Evolutionary conservation across 30 jellyfish, hydroid and myxozoan species (phyloP), one percentile per base, ranked within the genome.

Genomic region (Cassiopea xamachana): DNA sequence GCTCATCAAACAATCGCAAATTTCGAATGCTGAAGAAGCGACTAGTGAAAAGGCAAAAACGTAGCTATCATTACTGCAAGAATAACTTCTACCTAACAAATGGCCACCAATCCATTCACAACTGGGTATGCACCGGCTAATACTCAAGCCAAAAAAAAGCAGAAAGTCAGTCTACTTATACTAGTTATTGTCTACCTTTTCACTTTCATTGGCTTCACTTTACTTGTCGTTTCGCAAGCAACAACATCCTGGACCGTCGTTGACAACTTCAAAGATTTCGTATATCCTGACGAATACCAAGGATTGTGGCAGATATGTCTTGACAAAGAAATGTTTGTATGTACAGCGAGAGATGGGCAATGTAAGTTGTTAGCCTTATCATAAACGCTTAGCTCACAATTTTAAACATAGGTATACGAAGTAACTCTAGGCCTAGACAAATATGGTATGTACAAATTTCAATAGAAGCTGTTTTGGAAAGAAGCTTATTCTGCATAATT

Each of bases 211-310:
- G 97, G 93, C 61, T 79, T 84, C 83, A 77, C 92, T 18, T 86
- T 91, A 82, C 62, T 84, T 71, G 94, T 91, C 88, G 86, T 91
- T n/a, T 73, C 93, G 70, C 97, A 84, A 73, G 89, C 93, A 46
- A 91, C 97, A 7, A 85, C 87, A 47, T 91, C 97, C 2, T 91
- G 97, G 97, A 83, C 93, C 10, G 72, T 91, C 81, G 86, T 71
- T 18, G 97, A 91, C 90, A 70, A 91, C 64, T 83, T 55, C 79
- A 91, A 84, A 60, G 93, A 91, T 50, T 74, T 69, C 79, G 90
- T 91, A 19, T 80, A 81, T 58, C 92, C 92, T 2, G 97, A 91
- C 48, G 97, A 91, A 64, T 91, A 91, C 60, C 91, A 80, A 49
- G 97, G 97, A 18, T 81, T 91, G 48, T 91, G 97, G 97, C 90